phyloP scores from a whole-genome alignment of 2,888 invertebrate genomes.

The Poecilobothrus nobilitatus region DNA sequence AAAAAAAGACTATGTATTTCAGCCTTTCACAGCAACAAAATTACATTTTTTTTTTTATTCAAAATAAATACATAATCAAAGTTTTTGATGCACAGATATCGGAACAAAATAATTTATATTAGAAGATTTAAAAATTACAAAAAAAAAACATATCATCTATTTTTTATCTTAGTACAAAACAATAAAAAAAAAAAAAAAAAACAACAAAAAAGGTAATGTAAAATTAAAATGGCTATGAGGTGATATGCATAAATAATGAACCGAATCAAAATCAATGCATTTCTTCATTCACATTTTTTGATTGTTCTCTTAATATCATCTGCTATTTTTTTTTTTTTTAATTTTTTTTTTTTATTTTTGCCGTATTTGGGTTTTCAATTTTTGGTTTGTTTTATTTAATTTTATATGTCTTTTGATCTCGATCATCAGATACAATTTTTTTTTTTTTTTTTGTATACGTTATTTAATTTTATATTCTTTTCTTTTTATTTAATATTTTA shows the following conservation, averaged over 20 bases:
- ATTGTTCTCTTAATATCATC: background rate
- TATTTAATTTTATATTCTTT: too few species aligned
- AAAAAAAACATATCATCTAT: too few species aligned
- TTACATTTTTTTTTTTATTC: too few species aligned
- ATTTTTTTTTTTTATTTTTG: background rate
- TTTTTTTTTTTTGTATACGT: background rate
- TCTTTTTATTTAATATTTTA: too few species aligned
- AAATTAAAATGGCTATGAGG: background rate
- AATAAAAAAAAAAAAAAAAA: too few species aligned
- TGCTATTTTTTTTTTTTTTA: background rate
- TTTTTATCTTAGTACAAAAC: too few species aligned
- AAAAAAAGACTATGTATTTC: too few species aligned
- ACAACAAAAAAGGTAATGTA: background rate
- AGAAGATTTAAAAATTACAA: too few species aligned
- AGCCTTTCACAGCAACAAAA: too few species aligned
- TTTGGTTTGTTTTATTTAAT: background rate
- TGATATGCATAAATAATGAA: conserved; percentile 6
- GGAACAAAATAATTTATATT: too few species aligned
- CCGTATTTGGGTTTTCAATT: background rate
- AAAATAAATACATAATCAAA: too few species aligned
- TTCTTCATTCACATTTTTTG: conserved; percentile 5
- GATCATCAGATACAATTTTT: background rate
- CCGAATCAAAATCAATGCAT: conserved; percentile 2
- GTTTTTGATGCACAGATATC: too few species aligned
- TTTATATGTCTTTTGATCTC: background rate